phyloP scores from a whole-genome alignment of 2,113 vertebrate genomes.

The Neolamprologus kungweensis region DNA sequence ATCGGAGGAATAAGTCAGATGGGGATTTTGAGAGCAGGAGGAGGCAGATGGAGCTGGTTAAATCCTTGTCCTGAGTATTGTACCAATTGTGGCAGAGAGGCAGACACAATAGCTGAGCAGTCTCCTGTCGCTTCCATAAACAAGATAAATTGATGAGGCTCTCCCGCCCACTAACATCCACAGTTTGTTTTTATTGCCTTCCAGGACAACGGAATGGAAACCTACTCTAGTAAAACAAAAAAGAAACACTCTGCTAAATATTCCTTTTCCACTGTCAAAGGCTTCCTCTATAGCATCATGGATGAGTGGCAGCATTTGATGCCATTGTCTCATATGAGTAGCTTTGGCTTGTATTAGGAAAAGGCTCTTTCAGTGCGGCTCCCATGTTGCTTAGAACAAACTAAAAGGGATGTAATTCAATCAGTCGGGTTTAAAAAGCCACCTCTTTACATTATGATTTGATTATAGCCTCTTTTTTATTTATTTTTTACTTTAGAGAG shows the following conservation, averaged over 20 bases:
- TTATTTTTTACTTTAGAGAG: background rate
- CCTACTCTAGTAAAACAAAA: slow-evolving; percentile 42
- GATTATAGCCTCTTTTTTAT: background rate
- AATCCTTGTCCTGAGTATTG: slow-evolving; percentile 52
- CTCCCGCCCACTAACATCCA: slow-evolving; percentile 52
- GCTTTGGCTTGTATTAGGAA: slow-evolving; percentile 31
- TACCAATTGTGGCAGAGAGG: slow-evolving; percentile 56
- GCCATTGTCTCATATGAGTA: slow-evolving; percentile 49
- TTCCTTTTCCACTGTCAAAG: slow-evolving; percentile 34
- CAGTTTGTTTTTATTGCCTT: slow-evolving; percentile 55
- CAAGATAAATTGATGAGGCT: slow-evolving; percentile 57
- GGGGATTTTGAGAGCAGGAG: slow-evolving; percentile 10
- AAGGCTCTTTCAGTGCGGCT: background rate
- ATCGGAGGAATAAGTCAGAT: background rate
- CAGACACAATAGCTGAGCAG: slow-evolving; percentile 53
- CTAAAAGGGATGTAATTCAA: slow-evolving; percentile 46
- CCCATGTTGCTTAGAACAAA: slow-evolving; percentile 2
- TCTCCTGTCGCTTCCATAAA: slow-evolving; percentile 60
- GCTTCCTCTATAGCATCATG: slow-evolving; percentile 26
- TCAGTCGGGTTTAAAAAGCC: slow-evolving; percentile 18
- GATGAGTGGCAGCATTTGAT: slow-evolving; percentile 55
- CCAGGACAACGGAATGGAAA: slow-evolving; percentile 45
- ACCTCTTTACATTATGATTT: slow-evolving; percentile 16
- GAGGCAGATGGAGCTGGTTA: slow-evolving; percentile 58
- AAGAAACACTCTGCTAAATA: slow-evolving; percentile 42